phyloP scores from a whole-genome alignment of 2,797 vertebrate species.

The Rhadinocentrus ornatus region DNA sequence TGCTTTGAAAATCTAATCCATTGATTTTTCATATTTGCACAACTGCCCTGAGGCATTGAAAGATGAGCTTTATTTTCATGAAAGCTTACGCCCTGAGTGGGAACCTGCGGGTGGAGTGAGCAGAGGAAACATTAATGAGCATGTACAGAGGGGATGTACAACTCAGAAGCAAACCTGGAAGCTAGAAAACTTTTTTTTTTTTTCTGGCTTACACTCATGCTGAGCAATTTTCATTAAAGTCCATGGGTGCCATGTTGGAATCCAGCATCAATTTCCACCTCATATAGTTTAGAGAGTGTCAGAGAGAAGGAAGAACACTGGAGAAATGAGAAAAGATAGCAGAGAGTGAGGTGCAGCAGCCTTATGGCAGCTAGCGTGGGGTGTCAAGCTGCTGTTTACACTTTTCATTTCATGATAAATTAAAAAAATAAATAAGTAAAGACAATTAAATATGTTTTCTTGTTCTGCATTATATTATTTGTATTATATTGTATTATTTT shows the following conservation, averaged over 20 bases:
- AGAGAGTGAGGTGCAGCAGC: neutral
- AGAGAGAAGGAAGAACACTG: neutral
- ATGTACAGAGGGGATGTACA: neutral
- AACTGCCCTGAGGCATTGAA: neutral
- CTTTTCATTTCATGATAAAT: neutral
- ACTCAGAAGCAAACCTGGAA: neutral
- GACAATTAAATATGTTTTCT: neutral
- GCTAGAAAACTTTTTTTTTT: neutral
- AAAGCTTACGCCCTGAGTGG: neutral
- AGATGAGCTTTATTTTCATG: neutral
- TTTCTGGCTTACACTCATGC: neutral
- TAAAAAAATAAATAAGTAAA: neutral
- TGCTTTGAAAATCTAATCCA: constrained; percentile 1
- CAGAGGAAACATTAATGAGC: constrained; percentile 2
- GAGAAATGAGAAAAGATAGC: neutral
- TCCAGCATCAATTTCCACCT: constrained; percentile 3
- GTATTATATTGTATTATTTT: neutral
- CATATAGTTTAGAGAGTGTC: neutral
- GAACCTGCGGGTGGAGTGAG: neutral
- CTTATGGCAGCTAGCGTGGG: neutral
- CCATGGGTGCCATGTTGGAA: neutral
- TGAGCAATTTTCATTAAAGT: constrained; percentile 6
- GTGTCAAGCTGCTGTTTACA: neutral
- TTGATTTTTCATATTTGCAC: constrained; percentile 1
- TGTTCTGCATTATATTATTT: neutral